These are phyloP conservation scores for Phyllopteryx taeniolatus DNA, from an alignment of 2,113 vertebrate genomes.

Conservation along the genomic window DNA sequence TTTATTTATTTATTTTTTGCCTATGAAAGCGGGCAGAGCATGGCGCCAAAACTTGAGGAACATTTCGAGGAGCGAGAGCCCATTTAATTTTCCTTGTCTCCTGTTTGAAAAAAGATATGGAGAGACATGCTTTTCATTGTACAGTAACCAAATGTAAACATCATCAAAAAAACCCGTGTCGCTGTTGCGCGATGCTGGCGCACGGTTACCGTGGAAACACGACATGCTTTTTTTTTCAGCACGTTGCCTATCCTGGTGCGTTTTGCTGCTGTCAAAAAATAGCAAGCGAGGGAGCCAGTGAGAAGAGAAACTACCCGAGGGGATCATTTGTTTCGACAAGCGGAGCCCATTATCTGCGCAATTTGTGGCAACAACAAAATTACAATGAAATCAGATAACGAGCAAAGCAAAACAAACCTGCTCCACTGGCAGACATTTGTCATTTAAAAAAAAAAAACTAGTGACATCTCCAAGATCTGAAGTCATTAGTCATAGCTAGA, in stretches of 20 bases:
- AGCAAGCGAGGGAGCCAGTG: conserved; percentile 3
- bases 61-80: not conserved
- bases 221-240: conserved; percentile 10
- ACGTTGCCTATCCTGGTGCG: conserved; percentile 19
- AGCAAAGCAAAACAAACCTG: not conserved
- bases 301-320: not conserved
- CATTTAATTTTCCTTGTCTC: not conserved
- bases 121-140: not conserved
- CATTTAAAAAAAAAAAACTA: not conserved
- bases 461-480: not conserved
- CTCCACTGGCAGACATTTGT: not conserved
- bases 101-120: not conserved
- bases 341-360: not conserved
- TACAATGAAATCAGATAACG: not conserved
- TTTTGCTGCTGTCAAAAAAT: conserved; percentile 19
- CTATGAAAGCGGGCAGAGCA: not conserved
- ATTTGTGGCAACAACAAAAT: not conserved
- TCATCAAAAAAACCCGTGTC: not conserved
- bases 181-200: conserved; percentile 5
- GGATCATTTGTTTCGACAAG: conserved; percentile 4
- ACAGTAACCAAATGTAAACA: not conserved
- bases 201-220: conserved; percentile 17
- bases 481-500: not conserved
- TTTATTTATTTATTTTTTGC: too few relatives aligned
- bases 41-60: not conserved